A percentile compares a stretch with the other conserved stretches of the same genome.
These are phyloP conservation scores for Andrena flavipes DNA, from an alignment of 2,888 invertebrate species.

Conservation along the genomic window DNA sequence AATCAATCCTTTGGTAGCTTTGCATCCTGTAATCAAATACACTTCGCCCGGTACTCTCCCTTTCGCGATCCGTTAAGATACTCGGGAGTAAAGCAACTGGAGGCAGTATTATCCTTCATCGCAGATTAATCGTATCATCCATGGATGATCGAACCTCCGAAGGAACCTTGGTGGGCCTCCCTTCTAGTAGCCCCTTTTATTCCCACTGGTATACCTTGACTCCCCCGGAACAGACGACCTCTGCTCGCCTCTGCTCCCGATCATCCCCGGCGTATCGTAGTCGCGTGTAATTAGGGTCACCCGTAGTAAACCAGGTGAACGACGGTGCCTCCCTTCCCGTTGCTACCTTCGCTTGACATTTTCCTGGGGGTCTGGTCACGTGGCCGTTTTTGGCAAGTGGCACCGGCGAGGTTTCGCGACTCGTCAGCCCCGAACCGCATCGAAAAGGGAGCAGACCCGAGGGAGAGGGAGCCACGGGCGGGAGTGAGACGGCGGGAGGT, in stretches of 20 bases:
- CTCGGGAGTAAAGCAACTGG: not conserved
- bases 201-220: constrained; percentile 9
- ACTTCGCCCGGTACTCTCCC: not conserved
- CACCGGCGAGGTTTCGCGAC: constrained; percentile 45
- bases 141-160: constrained; percentile 9
- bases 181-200: not conserved
- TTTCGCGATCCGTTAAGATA: not conserved
- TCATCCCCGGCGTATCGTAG: constrained; percentile 1
- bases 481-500: constrained; percentile 8
- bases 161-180: constrained; percentile 19
- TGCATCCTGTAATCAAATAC: too few relatives aligned
- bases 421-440: constrained; percentile 57
- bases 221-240: constrained; percentile 11
- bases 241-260: not conserved
- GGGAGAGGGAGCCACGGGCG: constrained; percentile 1
- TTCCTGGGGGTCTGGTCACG: constrained; percentile 59
- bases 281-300: constrained; percentile 57
- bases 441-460: constrained; percentile 57
- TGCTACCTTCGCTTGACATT: constrained; percentile 62
- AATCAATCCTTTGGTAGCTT: not conserved
- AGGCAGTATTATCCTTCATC: not conserved
- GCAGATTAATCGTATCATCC: constrained; percentile 8
- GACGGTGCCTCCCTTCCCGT: constrained; percentile 28
- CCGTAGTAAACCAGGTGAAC: constrained; percentile 58
- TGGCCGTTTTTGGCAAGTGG: constrained; percentile 66